Evolutionary conservation across 37 sponge, comb jelly and placozoan species (phyloP).

Genomic region (Spongilla lacustris): DNA sequence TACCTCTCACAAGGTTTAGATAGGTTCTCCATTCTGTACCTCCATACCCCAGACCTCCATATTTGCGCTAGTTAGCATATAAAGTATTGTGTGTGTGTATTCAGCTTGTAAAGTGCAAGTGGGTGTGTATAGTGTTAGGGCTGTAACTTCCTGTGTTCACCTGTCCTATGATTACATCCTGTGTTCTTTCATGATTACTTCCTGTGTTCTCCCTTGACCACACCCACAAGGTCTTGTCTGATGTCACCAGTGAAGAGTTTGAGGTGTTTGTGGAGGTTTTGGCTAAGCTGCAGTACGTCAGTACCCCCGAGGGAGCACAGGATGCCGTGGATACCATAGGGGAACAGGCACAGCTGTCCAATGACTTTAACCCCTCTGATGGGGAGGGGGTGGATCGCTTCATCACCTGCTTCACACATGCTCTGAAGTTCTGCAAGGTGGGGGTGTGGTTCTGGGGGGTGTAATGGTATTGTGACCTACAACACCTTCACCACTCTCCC

Average conservation of each 20-base stretch:
- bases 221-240: slow-evolving; percentile 48
- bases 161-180: no score
- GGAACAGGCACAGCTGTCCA: slow-evolving; percentile 62
- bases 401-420: slow-evolving; percentile 59
- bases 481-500: not conserved
- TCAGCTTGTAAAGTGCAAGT: no score
- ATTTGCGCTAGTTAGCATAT: no score
- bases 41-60: no score
- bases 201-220: no score
- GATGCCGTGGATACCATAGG: slow-evolving; percentile 37
- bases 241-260: slow-evolving; percentile 69
- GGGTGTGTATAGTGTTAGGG: no score
- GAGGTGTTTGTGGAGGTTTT: slow-evolving; percentile 55
- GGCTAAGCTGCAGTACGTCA: slow-evolving; percentile 35
- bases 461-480: not conserved
- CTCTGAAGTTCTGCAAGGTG: slow-evolving; percentile 73
- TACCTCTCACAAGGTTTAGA: no score
- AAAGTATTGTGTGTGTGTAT: no score
- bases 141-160: no score
- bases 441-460: not conserved
- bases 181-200: no score
- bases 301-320: slow-evolving; percentile 44
- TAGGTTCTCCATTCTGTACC: no score
- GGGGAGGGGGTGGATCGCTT: slow-evolving; percentile 52
- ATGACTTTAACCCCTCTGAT: slow-evolving; percentile 48